Conservation (phyloP, 2,797 vertebrate genomes). For the Characodon lateralis region DNA sequence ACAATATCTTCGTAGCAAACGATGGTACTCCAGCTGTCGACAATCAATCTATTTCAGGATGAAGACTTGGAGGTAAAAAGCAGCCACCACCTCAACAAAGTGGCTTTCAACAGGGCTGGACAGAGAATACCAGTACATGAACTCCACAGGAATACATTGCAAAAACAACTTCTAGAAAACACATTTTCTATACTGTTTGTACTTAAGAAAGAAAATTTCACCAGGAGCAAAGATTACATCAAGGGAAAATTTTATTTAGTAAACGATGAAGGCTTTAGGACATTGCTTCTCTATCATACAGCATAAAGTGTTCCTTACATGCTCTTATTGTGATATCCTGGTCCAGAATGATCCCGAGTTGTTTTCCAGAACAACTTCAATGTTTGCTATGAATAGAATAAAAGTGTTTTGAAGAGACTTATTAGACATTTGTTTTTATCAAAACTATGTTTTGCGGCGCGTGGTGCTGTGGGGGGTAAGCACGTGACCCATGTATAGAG, state of each 20-base stretch:
- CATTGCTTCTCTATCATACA: neutral
- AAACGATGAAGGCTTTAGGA: neutral
- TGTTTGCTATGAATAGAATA: neutral
- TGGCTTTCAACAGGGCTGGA: constrained; percentile 66
- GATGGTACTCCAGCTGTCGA: constrained; percentile 80
- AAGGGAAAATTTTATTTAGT: neutral
- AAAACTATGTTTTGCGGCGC: neutral
- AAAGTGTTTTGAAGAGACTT: neutral
- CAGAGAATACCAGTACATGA: constrained; percentile 48
- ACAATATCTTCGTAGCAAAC: constrained; percentile 16
- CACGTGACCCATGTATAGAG: no score
- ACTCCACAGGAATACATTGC: constrained; percentile 4
- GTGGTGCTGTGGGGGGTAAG: no score
- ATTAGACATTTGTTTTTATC: neutral
- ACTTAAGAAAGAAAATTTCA: neutral
- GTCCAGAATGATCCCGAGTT: neutral
- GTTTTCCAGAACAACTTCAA: neutral
- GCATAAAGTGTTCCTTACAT: neutral
- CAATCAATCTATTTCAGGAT: constrained; percentile 58
- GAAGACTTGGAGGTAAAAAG: constrained; percentile 62
- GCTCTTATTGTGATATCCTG: neutral
- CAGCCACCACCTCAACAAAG: constrained; percentile 77
- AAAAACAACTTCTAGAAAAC: constrained; percentile 15
- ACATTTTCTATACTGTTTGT: neutral
- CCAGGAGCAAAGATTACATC: neutral